Conservation (phyloP, 2,113 vertebrate genomes). For the Mesembrinibis cayennensis region DNA sequence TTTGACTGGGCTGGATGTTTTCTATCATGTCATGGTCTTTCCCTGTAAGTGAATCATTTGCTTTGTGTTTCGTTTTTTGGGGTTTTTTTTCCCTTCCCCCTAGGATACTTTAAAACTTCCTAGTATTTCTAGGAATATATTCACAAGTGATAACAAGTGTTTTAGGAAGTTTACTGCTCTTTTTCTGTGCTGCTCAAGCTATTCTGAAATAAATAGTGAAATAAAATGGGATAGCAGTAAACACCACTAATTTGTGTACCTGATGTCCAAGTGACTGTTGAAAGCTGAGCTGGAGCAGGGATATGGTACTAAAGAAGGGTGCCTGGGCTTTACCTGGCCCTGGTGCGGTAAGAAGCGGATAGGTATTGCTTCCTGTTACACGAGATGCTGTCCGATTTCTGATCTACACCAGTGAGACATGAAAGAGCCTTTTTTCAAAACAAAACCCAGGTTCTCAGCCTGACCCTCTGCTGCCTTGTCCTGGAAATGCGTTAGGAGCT, state of each 20-base stretch:
- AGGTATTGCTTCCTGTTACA: background rate
- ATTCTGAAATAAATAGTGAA: background rate
- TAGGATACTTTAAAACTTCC: background rate
- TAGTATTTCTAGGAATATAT: background rate
- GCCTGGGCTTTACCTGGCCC: background rate
- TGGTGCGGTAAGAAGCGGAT: rapidly evolving
- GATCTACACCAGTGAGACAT: background rate
- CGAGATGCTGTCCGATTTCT: background rate
- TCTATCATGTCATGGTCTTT: background rate
- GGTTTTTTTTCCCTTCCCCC: background rate
- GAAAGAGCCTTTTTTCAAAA: background rate
- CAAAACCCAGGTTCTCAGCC: background rate
- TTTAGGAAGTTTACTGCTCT: background rate
- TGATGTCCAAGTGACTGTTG: background rate
- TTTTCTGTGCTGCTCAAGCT: background rate
- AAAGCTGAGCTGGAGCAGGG: too few relatives aligned
- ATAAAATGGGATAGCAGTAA: background rate
- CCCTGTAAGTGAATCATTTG: background rate
- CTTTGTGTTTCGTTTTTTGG: background rate
- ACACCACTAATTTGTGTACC: background rate
- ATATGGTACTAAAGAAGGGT: background rate
- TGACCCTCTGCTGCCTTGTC: background rate
- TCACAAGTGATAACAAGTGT: background rate
- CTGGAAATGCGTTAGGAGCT: background rate
- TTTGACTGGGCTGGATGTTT: background rate